Evolutionary conservation across 1,140 invertebrate species (phyloP), one percentile per base, ranked within the genome.

Genomic region (Lasioglossum baleicum): DNA sequence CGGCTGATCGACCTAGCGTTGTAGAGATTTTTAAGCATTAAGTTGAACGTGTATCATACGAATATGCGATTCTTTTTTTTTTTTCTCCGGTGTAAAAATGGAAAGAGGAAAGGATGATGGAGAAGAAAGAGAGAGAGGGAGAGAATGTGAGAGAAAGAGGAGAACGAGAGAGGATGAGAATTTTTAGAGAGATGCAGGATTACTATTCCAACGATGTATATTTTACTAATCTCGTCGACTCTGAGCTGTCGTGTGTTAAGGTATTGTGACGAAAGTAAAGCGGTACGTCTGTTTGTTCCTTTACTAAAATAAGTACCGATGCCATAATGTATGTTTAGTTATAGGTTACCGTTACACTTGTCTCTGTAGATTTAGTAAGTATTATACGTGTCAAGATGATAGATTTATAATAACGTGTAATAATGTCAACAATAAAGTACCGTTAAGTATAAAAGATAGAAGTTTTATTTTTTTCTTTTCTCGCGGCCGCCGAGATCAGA

Each of bases 341-440:
- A 84, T 87, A 87, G 82, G 58, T 64, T 82, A 80, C 35, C 83
- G 74, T 83, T 87, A n/a, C 78, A 86, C 69, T 74, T 81, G 80
- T 87, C 83, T 82, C 72, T 61, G 86, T 87, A 87, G 86, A 87
- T 82, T 66, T 87, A 87, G 86, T 81, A 70, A 65, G 78, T 87
- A 90, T 80, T 88, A 83, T 88, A 89, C 88, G 88, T 89, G 89
- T 90, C 88, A 86, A 90, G 87, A 88, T 76, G 87, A 90, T 90
- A 91, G 88, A 91, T 91, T 90, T 90, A 91, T 91, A 89, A 89
- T 82, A 90, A 87, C 81, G 80, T 87, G 84, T 86, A 87, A 87
- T 83, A 72, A 87, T 76, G 74, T 83, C 78, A 81, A 86, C 75
- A 90, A 91, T 90, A 91, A 90, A 91, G 83, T 88, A 90, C 87